Evolutionary conservation across 1,140 invertebrate genomes (phyloP).

Genomic region (Phocides pigmalion): DNA sequence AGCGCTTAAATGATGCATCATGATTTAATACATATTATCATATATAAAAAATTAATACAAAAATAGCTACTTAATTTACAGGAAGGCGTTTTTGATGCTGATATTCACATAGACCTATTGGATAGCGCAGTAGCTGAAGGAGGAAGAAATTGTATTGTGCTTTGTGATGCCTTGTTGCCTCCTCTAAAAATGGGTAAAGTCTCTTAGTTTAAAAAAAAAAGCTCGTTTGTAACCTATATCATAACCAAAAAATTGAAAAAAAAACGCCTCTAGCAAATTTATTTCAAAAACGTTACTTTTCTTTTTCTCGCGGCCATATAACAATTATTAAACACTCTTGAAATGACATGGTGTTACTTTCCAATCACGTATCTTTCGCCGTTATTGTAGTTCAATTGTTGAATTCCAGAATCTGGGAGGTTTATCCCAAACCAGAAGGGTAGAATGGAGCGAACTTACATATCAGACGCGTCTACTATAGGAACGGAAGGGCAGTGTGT

Average conservation of each 20-base stretch:
- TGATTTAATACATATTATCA: too few relatives aligned
- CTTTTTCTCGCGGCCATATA: too few relatives aligned
- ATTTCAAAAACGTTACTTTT: too few relatives aligned
- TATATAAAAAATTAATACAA: too few relatives aligned
- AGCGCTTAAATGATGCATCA: too few relatives aligned
- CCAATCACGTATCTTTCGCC: too few relatives aligned
- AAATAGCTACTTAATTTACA: slow-evolving; percentile 40
- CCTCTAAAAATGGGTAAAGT: slow-evolving; percentile 73
- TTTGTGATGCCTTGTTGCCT: slow-evolving; percentile 71
- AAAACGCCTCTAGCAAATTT: too few relatives aligned
- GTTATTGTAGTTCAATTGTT: slow-evolving; percentile 1
- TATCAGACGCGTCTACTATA: slow-evolving; percentile 66
- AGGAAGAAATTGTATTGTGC: slow-evolving; percentile 66
- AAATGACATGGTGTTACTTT: too few relatives aligned
- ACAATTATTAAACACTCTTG: too few relatives aligned
- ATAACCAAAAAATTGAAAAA: too few relatives aligned
- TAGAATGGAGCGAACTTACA: slow-evolving; percentile 68
- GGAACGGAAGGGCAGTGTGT: slow-evolving; percentile 66
- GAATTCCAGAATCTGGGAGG: slow-evolving; percentile 63
- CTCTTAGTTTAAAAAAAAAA: neutral
- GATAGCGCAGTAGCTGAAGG: slow-evolving; percentile 80
- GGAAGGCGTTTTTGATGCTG: slow-evolving; percentile 86
- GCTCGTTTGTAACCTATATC: slow-evolving; percentile 13
- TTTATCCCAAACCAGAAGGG: slow-evolving; percentile 71
- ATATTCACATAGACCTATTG: slow-evolving; percentile 85